Conservation (phyloP, 2,797 vertebrate genomes). For the Sebastes hubbsi region DNA sequence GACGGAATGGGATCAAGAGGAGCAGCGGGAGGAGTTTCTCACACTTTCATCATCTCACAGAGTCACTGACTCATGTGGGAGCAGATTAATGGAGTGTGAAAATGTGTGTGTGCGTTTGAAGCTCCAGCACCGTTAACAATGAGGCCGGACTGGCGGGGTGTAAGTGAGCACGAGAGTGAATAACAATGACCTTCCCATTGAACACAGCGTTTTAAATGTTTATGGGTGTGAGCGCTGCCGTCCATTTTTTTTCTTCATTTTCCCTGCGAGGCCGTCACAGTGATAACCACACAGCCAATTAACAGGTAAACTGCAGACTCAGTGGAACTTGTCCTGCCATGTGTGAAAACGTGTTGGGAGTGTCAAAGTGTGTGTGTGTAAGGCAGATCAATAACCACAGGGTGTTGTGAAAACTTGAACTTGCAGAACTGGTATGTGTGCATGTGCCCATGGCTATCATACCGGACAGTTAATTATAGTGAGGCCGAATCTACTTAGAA, state of each 20-base stretch:
- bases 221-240: neutral
- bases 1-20: slow-evolving; percentile 17
- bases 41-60: slow-evolving; percentile 61
- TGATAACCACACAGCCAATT: slow-evolving; percentile 32
- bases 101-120: neutral
- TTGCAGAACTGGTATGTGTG: neutral
- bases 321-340: slow-evolving; percentile 1
- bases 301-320: slow-evolving; percentile 17
- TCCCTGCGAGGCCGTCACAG: neutral
- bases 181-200: slow-evolving; percentile 1
- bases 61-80: slow-evolving; percentile 47
- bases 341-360: slow-evolving; percentile 8
- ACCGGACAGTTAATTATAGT: neutral
- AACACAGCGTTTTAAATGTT: slow-evolving; percentile 7
- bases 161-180: neutral
- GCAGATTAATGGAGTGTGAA: slow-evolving; percentile 39
- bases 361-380: neutral
- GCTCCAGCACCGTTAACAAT: neutral
- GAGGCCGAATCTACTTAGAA: neutral
- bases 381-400: slow-evolving; percentile 11
- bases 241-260: neutral
- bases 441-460: too few species aligned
- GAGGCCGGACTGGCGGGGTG: neutral
- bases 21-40: slow-evolving; percentile 40
- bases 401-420: neutral